Evolutionary conservation across 1,140 invertebrate genomes (phyloP), one percentile per base, ranked within the genome.

Genomic region (Bombus confusus): DNA sequence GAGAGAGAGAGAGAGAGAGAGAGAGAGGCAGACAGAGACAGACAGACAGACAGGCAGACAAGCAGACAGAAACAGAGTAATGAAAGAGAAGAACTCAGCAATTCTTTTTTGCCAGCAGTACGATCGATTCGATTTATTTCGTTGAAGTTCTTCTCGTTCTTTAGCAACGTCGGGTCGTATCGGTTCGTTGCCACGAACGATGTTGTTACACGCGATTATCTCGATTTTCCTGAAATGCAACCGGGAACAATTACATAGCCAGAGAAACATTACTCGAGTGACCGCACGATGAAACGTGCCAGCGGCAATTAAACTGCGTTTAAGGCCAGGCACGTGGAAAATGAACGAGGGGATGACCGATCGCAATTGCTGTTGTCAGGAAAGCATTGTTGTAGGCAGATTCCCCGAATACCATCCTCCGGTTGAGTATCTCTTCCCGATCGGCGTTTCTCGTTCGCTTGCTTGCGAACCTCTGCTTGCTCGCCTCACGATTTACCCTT

Each of bases 271-370:
- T 69, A 69, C 66, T 88, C 69, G 69, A 88, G 80, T n/a, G 79
- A 79, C 76, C 80, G 80, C 81, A 86, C 80, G 81, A 77, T 77
- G 76, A 79, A 86, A 86, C 87, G 72, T 77, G 59, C 84, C 52
- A 79, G 47, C 62, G 64, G 74, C 80, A 90, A 90, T 90, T 87
- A 90, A 87, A 90, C 80, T 31, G 31, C 80, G 76, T 85, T 87
- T 80, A 89, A 90, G 71, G 89, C 37, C 83, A 87, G 80, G 73
- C 80, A 87, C 64, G 73, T 80, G 83, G 89, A 90, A 90, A 90
- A 90, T 86, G 82, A 90, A 90, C 76, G 82, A 85, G 85, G 52
- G 68, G 86, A 87, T 90, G 83, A 90, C 86, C 81, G 74, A 90
- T 89, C 76, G 76, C 79, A 39, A 75, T 71, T 75, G 62, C 82